Base-by-base conservation (phyloP, 2,888 invertebrate genomes). In the Epinotia nisella region DNA sequence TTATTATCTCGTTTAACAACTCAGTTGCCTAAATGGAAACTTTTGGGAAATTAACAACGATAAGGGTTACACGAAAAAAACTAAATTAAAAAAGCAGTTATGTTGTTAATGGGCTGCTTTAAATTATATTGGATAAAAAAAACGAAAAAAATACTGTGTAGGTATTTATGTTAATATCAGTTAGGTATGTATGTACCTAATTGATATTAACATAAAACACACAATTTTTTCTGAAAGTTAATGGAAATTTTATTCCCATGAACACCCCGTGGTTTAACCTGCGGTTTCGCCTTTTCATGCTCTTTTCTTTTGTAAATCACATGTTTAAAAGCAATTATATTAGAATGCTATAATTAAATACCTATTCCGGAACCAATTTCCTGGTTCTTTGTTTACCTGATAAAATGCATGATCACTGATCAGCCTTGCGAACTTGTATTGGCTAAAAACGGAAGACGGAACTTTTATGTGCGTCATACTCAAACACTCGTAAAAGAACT, bases 401-500 rank as follows among this genome's bases (percentile, higher is more conserved):
- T 74, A 75, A 78, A 79, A 75, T 77, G 79, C 78, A 75, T 49
- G 49, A 49, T n/a, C n/a, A 49, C n/a, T 78, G 74, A 79, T 81
- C 80, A 81, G 80, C 84, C 86, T 85, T 77, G 82, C 75, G 71
- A 76, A 80, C 83, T 78, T 74, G 87, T 87, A 88, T 87, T 87
- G 82, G 78, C 88, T 87, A 83, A 87, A 87, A 84, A 83, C 80
- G 89, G 89, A 85, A 85, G 83, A 83, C 87, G 89, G 90, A 90
- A 88, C 80, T 21, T 64, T 39, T 60, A 24, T 51, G 29, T 69
- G 73, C 68, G 69, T 73, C 68, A 68, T 19, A 17, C 24, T 19
- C 10, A 51, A 24, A 11, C 11, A 41, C 13, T 21, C 19, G 5
- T 45, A 61, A 61, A 24, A 49, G 19, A n/a, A n/a, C 3, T 29